Conservation (phyloP, 2,113 vertebrate genomes). For the Nothocercus julius region DNA sequence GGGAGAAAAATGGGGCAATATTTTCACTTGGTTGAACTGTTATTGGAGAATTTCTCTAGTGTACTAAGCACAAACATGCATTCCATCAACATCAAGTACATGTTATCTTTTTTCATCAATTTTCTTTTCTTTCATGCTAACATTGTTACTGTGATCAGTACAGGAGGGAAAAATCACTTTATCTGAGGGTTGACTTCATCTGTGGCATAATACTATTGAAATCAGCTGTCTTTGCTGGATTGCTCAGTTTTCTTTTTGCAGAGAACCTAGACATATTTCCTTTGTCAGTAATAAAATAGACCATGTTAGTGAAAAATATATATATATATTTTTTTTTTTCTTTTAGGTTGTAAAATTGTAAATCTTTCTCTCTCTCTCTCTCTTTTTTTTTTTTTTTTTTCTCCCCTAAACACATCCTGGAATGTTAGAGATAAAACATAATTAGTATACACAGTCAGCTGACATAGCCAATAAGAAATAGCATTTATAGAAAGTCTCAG, state of each 20-base stretch:
- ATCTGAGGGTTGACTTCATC: background rate
- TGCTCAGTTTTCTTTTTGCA: background rate
- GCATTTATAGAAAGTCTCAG: background rate
- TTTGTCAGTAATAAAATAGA: background rate
- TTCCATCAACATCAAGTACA: constrained; percentile 60
- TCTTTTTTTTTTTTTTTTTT: no score
- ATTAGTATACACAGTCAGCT: background rate
- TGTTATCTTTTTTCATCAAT: constrained; percentile 48
- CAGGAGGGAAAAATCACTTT: background rate
- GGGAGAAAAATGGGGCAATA: constrained; percentile 37
- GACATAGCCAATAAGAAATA: background rate
- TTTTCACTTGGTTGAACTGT: constrained; percentile 66
- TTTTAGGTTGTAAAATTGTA: background rate
- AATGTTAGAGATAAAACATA: background rate
- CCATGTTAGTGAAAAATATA: background rate
- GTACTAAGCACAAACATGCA: constrained; percentile 33
- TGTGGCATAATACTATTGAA: background rate
- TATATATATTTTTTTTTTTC: no score
- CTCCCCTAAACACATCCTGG: background rate
- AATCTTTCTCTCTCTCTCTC: no score
- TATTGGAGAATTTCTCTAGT: constrained; percentile 66
- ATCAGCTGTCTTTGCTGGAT: background rate
- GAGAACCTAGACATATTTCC: background rate
- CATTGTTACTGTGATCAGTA: constrained; percentile 29
- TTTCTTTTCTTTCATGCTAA: constrained; percentile 57